Conservation (phyloP, 2,113 vertebrate genomes). For the mouse (Mus musculus) region DNA sequence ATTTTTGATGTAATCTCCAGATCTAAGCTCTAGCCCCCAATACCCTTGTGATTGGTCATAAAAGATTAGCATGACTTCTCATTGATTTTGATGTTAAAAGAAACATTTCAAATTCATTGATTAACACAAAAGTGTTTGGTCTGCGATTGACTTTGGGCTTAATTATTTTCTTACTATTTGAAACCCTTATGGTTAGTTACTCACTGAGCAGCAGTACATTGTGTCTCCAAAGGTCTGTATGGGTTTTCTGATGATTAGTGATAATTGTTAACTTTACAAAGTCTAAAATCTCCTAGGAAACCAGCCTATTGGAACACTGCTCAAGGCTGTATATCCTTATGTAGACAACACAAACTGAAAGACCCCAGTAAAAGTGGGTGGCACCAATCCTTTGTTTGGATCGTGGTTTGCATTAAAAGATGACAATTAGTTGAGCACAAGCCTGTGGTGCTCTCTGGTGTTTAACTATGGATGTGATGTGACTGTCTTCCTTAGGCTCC, state of each 20-base stretch:
- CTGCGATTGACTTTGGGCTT: not conserved
- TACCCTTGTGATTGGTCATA: not conserved
- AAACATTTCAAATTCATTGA: not conserved
- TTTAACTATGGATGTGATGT: not conserved
- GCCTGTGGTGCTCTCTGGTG: not conserved
- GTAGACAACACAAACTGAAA: not conserved
- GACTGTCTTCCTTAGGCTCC: not conserved
- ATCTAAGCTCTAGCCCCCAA: not conserved
- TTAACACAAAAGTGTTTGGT: not conserved
- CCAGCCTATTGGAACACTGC: not conserved
- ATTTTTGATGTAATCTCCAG: not conserved
- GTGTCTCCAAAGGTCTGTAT: fast-evolving
- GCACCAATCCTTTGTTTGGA: not conserved
- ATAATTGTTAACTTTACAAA: not conserved
- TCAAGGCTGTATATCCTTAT: not conserved
- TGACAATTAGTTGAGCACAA: not conserved
- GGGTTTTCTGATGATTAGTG: not conserved
- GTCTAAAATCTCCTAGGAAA: not conserved
- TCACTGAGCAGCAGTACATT: not conserved
- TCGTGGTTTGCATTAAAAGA: not conserved
- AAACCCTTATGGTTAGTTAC: not conserved
- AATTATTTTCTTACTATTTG: not conserved
- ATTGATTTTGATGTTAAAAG: not conserved
- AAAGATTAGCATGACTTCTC: not conserved
- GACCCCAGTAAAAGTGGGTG: not conserved